Base-by-base conservation (phyloP, 2,113 vertebrate genomes). In the Syngnathus scovelli region DNA sequence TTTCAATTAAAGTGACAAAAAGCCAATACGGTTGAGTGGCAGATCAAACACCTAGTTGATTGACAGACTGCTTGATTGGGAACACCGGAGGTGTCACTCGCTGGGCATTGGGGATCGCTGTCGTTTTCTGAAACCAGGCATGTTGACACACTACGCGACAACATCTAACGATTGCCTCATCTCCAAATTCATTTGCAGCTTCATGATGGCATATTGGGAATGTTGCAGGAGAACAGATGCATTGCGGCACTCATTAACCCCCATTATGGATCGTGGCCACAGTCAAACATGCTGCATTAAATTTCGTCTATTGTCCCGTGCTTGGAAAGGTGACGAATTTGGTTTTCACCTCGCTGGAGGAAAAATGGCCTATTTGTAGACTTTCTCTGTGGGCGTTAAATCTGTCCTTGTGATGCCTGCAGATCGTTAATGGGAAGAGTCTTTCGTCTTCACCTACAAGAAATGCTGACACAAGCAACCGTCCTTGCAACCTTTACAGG, bases 401-500 rank as follows among this genome's bases (percentile, higher is more conserved):
- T 67, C 37, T 62, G 64, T 72, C 46, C 41, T 68, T 61, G 19
- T 71, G 13, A 48, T 76, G 49, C 54, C 68, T 63, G 56, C 41
- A 56, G 36, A 23, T 36, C 63, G 51, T 70, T 70, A 78, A 77
- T 63, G 66, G 69, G 69, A 72, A 67, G 52, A 36, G 58, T 60
- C 36, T 59, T 33, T 38, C 64, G 51, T 55, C 44, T 78, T 71
- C 74, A 71, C 38, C 76, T 33, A 2, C 10, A 19, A 63, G 59
- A 75, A 76, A 64, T 62, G 72, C 72, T 82, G 74, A 79, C 64
- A 67, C 36, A 63, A 59, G 68, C 68, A 72, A 48, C 8, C 61
- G 23, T 10, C 1, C 33, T 7, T 21, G 37, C 0, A 18, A 58
- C 21, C 62, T 49, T 56, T 1, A n/a, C 11, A 54, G 64, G 37